A percentile compares a stretch with the other conserved stretches of the same genome.
These are phyloP conservation scores for Ernsta delagoae DNA, from an alignment of 2,888 invertebrate species.

Conservation along the genomic window DNA sequence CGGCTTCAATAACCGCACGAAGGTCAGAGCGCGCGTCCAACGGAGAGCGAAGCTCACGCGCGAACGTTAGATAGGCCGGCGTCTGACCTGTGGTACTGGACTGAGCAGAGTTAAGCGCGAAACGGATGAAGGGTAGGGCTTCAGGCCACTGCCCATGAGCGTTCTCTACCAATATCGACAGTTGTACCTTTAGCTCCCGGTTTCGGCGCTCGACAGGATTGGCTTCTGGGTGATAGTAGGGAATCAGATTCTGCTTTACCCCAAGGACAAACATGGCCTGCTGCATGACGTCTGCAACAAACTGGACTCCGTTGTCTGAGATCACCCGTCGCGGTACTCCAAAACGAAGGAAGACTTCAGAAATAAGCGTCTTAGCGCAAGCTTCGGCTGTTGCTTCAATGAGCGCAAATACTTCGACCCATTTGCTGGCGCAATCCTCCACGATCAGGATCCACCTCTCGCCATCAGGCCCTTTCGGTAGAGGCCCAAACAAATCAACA, in stretches of 20 bases:
- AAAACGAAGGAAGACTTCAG: conserved; percentile 43
- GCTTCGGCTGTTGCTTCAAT: conserved; percentile 41
- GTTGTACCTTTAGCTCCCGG: background rate
- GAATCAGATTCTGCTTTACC: conserved; percentile 1
- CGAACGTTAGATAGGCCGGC: background rate
- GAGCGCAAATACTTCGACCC: conserved; percentile 49
- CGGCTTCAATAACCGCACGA: too few species aligned
- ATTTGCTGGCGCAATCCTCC: conserved; percentile 44
- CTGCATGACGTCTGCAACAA: conserved; percentile 44
- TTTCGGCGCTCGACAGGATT: background rate
- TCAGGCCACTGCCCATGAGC: background rate
- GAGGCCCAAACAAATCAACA: conserved; percentile 45
- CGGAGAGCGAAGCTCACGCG: background rate
- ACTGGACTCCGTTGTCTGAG: conserved; percentile 45
- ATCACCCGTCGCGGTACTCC: conserved; percentile 43
- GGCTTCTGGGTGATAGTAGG: conserved; percentile 9
- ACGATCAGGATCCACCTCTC: conserved; percentile 47
- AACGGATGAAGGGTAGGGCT: background rate
- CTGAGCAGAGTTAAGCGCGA: background rate
- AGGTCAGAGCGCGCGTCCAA: too few species aligned
- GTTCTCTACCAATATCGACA: background rate
- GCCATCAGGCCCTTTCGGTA: conserved; percentile 39
- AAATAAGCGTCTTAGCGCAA: conserved; percentile 40
- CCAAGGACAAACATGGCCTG: conserved; percentile 17
- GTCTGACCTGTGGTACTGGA: background rate